Evolutionary conservation across 2,888 invertebrate species (phyloP).

Genomic region (Scaptomyza tumidula): DNA sequence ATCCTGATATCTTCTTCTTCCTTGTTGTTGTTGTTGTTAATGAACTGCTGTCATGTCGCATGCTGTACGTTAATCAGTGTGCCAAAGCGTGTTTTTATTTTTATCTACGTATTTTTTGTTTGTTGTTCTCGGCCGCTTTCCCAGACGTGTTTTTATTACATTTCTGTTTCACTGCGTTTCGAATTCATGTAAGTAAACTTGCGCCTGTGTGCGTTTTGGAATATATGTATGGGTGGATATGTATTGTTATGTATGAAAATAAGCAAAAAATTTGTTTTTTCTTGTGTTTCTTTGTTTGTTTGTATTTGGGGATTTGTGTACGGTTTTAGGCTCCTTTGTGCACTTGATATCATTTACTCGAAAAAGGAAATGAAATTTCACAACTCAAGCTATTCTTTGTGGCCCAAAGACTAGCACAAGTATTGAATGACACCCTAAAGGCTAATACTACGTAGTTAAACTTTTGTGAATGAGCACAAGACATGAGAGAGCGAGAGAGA

Average conservation of each 20-base stretch:
- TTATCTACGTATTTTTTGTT: constrained; percentile 22
- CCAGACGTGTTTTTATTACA: constrained; percentile 64
- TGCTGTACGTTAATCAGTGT: constrained; percentile 63
- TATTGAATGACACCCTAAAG: not conserved
- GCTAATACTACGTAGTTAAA: constrained; percentile 2
- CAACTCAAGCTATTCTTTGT: constrained; percentile 2
- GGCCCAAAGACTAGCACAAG: not conserved
- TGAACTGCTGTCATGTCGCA: constrained; percentile 52
- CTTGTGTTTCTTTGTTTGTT: constrained; percentile 8
- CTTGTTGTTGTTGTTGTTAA: constrained; percentile 37
- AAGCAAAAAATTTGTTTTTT: constrained; percentile 8
- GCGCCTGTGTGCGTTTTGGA: constrained; percentile 9
- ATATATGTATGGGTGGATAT: constrained; percentile 3
- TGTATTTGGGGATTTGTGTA: constrained; percentile 45
- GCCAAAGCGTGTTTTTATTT: constrained; percentile 45
- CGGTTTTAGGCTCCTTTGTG: constrained; percentile 34
- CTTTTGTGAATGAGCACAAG: constrained; percentile 34
- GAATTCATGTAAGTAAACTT: constrained; percentile 42
- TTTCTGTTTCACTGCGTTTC: constrained; percentile 57
- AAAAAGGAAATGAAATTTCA: constrained; percentile 16
- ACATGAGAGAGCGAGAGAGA: not conserved
- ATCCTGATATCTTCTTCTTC: constrained; percentile 27
- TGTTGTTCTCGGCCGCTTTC: constrained; percentile 18
- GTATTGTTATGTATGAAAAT: constrained; percentile 16
- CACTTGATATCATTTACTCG: constrained; percentile 60